A percentile compares a stretch with the other conserved stretches of the same genome.
Conservation (phyloP, 2,113 vertebrate species). For the Sorex fumeus region DNA sequence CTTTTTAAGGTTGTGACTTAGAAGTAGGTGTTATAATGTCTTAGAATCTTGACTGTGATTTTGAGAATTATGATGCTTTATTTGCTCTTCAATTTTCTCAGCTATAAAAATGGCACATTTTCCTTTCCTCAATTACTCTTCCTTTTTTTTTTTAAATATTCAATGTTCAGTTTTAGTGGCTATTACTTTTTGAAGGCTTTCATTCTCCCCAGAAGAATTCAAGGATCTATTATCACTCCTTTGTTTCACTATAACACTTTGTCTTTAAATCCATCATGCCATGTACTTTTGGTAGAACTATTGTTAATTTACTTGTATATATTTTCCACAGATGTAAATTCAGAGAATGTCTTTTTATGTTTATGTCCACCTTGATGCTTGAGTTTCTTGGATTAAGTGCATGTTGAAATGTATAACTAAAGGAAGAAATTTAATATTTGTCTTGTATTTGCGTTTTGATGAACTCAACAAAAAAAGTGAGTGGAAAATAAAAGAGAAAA, state of each 20-base stretch:
- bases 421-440: background rate
- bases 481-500: constrained; percentile 36
- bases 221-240: background rate
- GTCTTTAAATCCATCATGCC: background rate
- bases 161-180: background rate
- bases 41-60: background rate
- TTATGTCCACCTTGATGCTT: background rate
- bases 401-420: constrained; percentile 17
- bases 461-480: background rate
- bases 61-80: constrained; percentile 3
- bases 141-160: background rate
- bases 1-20: background rate
- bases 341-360: constrained; percentile 13
- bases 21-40: background rate
- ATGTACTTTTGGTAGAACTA: background rate
- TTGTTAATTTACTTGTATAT: background rate
- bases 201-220: background rate
- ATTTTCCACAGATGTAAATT: background rate
- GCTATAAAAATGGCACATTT: constrained; percentile 19
- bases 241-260: background rate
- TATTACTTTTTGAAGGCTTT: constrained; percentile 40
- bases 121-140: background rate
- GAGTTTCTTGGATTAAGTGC: background rate
- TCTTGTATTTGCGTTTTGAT: background rate
- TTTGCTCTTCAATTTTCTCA: constrained; percentile 35